Base-by-base conservation (phyloP, 2,113 vertebrate genomes). In the Peucedramus taeniatus region DNA sequence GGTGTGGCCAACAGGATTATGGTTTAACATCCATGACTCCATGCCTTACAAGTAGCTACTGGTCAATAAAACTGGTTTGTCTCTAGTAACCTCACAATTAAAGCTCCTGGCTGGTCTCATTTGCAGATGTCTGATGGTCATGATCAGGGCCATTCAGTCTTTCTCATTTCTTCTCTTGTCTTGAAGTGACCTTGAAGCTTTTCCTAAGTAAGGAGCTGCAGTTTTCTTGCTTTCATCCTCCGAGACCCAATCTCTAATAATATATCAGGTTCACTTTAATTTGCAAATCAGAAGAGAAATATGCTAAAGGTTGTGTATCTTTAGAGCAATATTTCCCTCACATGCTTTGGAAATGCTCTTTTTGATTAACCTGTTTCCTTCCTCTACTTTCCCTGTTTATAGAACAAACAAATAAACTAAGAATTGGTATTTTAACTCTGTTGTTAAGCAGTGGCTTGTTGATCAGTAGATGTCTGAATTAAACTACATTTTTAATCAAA, bases 11-110 rank as follows among this genome's bases (percentile, higher is more conserved):
- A 45, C 18, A 39, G 13, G 17, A 20, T 63, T 78, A 57, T 77
- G 47, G 31, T 4, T 39, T 56, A 33, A 5, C 13, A 21, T 19
- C 75, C 19, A 60, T 26, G 4, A 68, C 8, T 77, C 11, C 13
- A 20, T 4, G 51, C 9, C 21, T 93, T 59, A 40, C 0, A 0
- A 76, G n/a, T 27, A 66, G 14, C 14, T 50, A 11, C 24, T 47
- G n/a, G 42, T 54, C n/a, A 82, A 14, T 56, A 22, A 82, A 81
- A 71, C 1, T 28, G 15, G 1, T 68, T 87, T 93, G 14, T 84
- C 16, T 54, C 23, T 30, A 19, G 42, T 82, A 78, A 51, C 2
- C 5, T 85, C 18, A 27, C 28, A 79, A 51, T 44, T 77, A 64
- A 80, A 68, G 24, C 10, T 72, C 31, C 14, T 54, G 17, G 11